Base-by-base conservation (phyloP, 2,888 invertebrate species). In the Cephus rjabovi region DNA sequence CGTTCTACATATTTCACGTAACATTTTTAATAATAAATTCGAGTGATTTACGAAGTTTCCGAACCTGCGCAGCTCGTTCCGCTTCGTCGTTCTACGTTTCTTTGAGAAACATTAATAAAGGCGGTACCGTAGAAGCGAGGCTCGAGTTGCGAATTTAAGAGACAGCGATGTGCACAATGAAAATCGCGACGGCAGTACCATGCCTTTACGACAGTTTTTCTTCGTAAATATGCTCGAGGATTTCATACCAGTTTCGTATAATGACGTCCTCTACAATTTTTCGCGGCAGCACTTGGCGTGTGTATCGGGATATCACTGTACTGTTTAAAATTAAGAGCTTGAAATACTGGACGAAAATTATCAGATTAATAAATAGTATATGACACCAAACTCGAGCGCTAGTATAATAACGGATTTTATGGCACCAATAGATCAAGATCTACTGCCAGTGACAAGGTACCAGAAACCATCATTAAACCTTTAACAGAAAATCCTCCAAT, bases 91-190 rank as follows among this genome's bases (percentile, higher is more conserved):
- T 74, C 74, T 35, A 30, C 74, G 74, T 74, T 74, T 74, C 37
- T 37, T 74, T 37, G 15, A 12, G 34, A 35, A 35, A 35, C 34
- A 71, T 71, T 71, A 71, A 71, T 71, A 71, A 71, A 71, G 31
- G 71, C 2, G 71, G 33, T 12, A 1, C 12, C 31, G 71, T 34
- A 71, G 69, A 69, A 69, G 35, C 34, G 77, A 30, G 75, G 75
- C 75, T 78, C 78, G 73, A 73, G 78, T 78, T 78, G 71, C 78
- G 75, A 78, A 76, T 78, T 78, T 78, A 78, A 73, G 75, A 78
- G 75, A 76, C 70, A 68, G 78, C 23, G 56, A 23, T 23, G 23
- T 23, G 56, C 56, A 56, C 56, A 56, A 56, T 56, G 56, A 56
- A 56, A 23, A 23, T 56, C 9, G 56, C 56, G 56, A 56, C 56